These are phyloP conservation scores for Macaria notata DNA, from an alignment of 2,888 invertebrate species.

Conservation along the genomic window DNA sequence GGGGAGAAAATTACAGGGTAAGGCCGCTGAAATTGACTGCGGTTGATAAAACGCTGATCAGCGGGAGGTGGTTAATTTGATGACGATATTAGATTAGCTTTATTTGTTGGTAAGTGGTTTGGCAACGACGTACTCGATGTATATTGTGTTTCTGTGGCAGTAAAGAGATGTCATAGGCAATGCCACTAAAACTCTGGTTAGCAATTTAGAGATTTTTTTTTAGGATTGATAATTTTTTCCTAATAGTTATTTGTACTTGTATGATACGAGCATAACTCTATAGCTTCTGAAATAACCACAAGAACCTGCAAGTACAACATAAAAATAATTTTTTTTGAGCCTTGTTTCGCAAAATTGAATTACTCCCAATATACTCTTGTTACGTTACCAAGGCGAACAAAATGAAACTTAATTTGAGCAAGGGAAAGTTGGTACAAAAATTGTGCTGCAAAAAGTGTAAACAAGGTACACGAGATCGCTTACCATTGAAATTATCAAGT, in stretches of 20 bases:
- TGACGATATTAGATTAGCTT: slow-evolving; percentile 1
- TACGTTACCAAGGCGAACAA: slow-evolving; percentile 19
- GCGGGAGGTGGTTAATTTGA: slow-evolving; percentile 4
- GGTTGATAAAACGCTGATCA: slow-evolving; percentile 5
- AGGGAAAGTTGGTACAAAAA: slow-evolving; percentile 36
- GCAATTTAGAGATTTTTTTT: no score
- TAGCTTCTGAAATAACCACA: no score
- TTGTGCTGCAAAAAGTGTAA: slow-evolving; percentile 49
- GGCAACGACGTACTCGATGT: no score
- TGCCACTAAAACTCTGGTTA: no score
- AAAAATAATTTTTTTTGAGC: no score
- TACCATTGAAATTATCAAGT: slow-evolving; percentile 74
- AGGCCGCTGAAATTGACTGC: slow-evolving; percentile 9
- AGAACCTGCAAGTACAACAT: no score
- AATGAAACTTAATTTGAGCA: slow-evolving; percentile 33
- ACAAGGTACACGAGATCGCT: slow-evolving; percentile 50
- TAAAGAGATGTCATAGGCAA: no score
- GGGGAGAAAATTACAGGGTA: slow-evolving; percentile 16
- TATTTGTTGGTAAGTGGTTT: background rate
- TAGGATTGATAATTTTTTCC: no score
- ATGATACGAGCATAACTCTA: no score
- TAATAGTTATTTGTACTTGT: no score
- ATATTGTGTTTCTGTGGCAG: no score
- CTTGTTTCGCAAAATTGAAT: no score
- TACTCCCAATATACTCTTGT: background rate